Conservation (phyloP, 1,140 invertebrate species). For the Brachionus koreanus region DNA sequence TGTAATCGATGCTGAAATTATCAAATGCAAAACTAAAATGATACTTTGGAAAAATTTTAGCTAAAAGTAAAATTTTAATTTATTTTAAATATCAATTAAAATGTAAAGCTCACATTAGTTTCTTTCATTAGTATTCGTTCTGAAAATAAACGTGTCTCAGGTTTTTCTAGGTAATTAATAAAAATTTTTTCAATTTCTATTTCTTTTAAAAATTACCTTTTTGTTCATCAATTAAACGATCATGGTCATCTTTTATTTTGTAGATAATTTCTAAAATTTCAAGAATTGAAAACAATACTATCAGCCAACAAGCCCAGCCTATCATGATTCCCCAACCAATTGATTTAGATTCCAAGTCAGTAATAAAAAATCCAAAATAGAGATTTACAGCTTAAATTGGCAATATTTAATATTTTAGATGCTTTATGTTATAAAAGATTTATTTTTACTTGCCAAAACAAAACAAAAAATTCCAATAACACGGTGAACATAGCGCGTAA, state of each 20-base stretch:
- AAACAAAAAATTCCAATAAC: neutral
- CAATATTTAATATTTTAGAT: neutral
- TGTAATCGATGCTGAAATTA: neutral
- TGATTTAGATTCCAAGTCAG: neutral
- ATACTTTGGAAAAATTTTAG: neutral
- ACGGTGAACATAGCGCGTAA: neutral
- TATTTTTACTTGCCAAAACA: conserved; percentile 30
- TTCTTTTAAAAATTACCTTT: conserved; percentile 8
- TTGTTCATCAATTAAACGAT: neutral
- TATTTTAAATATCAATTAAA: neutral
- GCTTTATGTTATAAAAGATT: neutral
- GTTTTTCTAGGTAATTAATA: neutral
- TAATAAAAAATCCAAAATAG: conserved; percentile 24
- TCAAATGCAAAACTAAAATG: neutral
- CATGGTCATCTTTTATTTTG: conserved; percentile 12
- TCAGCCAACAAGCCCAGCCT: neutral
- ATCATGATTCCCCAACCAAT: conserved; percentile 26
- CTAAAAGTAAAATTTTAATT: neutral
- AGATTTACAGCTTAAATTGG: neutral
- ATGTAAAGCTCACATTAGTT: neutral
- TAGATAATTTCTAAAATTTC: conserved; percentile 21
- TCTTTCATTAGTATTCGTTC: neutral
- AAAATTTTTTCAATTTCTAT: too few species aligned
- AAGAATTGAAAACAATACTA: neutral
- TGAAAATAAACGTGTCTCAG: neutral